Evolutionary conservation across 2,797 vertebrate species (phyloP).

Genomic region (Pantherophis vulpinus): DNA sequence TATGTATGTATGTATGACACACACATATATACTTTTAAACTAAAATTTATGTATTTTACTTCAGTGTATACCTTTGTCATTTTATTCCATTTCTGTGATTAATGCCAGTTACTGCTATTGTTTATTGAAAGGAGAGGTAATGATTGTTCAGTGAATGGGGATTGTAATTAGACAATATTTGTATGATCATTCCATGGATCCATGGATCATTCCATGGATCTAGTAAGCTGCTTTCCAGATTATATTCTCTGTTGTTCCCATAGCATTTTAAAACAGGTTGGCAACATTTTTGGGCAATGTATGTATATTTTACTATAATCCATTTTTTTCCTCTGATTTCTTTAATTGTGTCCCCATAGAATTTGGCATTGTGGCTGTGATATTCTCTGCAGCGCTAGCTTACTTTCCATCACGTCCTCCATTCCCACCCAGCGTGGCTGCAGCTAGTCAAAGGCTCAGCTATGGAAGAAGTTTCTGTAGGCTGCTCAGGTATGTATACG

Average conservation of each 20-base stretch:
- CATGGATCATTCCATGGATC: neutral
- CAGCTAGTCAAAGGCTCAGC: constrained; percentile 91
- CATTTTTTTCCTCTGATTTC: constrained; percentile 38
- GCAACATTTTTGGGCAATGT: constrained; percentile 8
- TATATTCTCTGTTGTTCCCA: neutral
- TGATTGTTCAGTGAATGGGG: neutral
- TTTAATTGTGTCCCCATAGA: constrained; percentile 71
- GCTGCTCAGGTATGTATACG: constrained; percentile 82
- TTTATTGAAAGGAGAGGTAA: neutral
- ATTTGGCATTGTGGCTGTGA: constrained; percentile 80
- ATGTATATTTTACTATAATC: neutral
- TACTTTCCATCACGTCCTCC: constrained; percentile 95
- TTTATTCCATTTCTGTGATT: neutral
- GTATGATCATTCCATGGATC: neutral
- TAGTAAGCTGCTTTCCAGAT: neutral
- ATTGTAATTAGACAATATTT: neutral
- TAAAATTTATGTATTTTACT: neutral
- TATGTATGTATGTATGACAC: no score
- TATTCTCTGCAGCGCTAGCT: constrained; percentile 83
- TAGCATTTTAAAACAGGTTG: constrained; percentile 11
- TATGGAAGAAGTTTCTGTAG: constrained; percentile 93
- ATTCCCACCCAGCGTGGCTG: constrained; percentile 91
- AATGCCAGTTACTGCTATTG: neutral
- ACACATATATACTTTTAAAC: neutral
- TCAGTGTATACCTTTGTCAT: neutral